These are phyloP conservation scores for Pediacus dermestoides DNA, from an alignment of 2,888 invertebrate genomes.

Conservation along the genomic window DNA sequence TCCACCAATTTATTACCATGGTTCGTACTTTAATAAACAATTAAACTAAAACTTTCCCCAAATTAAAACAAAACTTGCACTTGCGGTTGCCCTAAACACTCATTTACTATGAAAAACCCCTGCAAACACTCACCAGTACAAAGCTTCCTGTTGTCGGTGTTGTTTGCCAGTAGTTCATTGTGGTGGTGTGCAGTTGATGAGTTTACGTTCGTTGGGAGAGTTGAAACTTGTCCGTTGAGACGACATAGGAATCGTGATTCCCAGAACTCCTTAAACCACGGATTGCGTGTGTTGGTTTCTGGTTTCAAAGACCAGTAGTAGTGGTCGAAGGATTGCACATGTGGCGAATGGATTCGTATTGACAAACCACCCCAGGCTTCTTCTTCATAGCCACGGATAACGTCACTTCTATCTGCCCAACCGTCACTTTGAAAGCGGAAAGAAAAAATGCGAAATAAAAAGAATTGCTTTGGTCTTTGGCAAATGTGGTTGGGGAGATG, in stretches of 20 bases:
- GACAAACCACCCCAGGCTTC: constrained; percentile 70
- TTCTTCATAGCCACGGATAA: constrained; percentile 62
- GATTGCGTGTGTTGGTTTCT: constrained; percentile 63
- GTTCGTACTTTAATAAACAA: no score
- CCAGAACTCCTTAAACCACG: constrained; percentile 77
- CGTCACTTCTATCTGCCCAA: constrained; percentile 73
- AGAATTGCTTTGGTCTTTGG: no score
- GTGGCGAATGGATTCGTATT: constrained; percentile 71
- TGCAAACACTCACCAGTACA: constrained; percentile 16
- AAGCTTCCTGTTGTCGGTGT: constrained; percentile 14
- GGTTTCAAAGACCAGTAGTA: constrained; percentile 67
- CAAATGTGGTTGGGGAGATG: no score
- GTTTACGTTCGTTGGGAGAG: constrained; percentile 8
- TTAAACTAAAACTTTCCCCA: no score
- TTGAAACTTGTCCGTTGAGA: constrained; percentile 23
- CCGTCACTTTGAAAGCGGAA: constrained; percentile 57
- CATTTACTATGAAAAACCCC: no score
- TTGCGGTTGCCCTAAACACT: no score
- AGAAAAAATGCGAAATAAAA: no score
- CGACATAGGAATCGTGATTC: constrained; percentile 66
- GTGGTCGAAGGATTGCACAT: constrained; percentile 60
- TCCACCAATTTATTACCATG: no score
- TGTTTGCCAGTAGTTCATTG: constrained; percentile 14
- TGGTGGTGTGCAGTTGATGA: constrained; percentile 10
- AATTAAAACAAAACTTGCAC: no score